Evolutionary conservation across 2,888 invertebrate species (phyloP).

Genomic region (Listrodromus nycthemerus): DNA sequence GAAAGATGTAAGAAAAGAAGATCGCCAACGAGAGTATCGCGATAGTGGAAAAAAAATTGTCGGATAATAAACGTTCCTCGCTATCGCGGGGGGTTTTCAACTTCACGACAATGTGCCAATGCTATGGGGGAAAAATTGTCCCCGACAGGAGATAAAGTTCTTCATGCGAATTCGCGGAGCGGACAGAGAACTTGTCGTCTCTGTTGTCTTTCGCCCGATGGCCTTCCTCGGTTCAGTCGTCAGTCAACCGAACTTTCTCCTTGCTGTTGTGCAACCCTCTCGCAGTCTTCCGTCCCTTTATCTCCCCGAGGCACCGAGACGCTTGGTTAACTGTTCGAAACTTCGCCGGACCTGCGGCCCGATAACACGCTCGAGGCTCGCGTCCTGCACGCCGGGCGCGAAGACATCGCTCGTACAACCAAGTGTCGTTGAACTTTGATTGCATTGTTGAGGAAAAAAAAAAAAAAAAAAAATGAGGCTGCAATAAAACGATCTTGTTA

Average conservation of each 20-base stretch:
- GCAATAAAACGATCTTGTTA: not conserved
- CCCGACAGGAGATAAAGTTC: not conserved
- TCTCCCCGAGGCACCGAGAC: not conserved
- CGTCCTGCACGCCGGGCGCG: not conserved
- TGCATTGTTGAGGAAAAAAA: not conserved
- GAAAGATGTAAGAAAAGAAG: not conserved
- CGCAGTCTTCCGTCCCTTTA: not conserved
- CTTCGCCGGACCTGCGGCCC: not conserved
- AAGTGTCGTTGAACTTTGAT: not conserved
- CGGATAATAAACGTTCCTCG: not conserved
- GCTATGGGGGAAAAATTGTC: not conserved
- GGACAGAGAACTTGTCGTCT: not conserved
- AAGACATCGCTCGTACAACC: not conserved
- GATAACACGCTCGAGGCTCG: conserved; percentile 1
- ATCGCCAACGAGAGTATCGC: not conserved
- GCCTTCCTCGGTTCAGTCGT: not conserved
- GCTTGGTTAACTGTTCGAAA: conserved; percentile 5
- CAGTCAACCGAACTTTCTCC: conserved; percentile 14
- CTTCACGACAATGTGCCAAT: not conserved
- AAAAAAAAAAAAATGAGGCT: not conserved
- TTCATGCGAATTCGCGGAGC: not conserved
- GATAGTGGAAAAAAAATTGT: not conserved
- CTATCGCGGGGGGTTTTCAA: not conserved
- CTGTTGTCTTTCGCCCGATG: conserved; percentile 5
- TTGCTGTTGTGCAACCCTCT: conserved; percentile 6